Base-by-base conservation (phyloP, 2,888 invertebrate genomes). In the Carpatolechia fugitivella region DNA sequence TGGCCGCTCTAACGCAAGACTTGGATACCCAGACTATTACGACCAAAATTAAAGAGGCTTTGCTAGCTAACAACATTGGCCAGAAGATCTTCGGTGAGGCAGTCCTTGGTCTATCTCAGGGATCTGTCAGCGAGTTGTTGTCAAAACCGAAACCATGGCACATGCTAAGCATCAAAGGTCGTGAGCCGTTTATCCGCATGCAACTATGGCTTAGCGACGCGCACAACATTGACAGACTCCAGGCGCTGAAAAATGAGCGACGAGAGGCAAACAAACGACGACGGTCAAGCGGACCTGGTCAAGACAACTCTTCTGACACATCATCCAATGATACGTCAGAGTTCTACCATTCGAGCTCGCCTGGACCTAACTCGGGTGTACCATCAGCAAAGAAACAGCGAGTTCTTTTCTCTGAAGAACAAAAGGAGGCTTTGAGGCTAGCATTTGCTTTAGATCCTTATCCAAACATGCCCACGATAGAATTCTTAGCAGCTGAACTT, bases 111-210 rank as follows among this genome's bases (percentile, higher is more conserved):
- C 91, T 99, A 29, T 98, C 98, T 0, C 99, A 99, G 85, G 99
- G 98, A 10, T 98, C 99, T 1, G 99, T 99, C 10, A 98, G 98
- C 72, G 99, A 99, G 83, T 91, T 99, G 60, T 92, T 99, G 6
- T 98, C 98, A 59, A 99, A 99, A 81, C 99, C 99, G 3, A 99
- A 99, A 75, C 99, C 99, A 0, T 99, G 99, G 99, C 98, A 98
- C 78, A 98, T 99, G 98, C 92, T 99, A 54, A 98, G 98, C 77
- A 98, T 98, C 78, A 99, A 99, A 81, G 99, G 99, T 0, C 92
- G 99, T 30, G 99, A 99, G 76, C 98, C 98, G 0, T 98, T 98
- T 85, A 97, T 98, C 64, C 92, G 98, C 52, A 98, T 98, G 98
- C 98, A 99, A 78, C 83, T 98, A 60, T 99, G 99, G 99, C 92